phyloP scores from a whole-genome alignment of 2,113 vertebrate species.

The Cynoglossus semilaevis region DNA sequence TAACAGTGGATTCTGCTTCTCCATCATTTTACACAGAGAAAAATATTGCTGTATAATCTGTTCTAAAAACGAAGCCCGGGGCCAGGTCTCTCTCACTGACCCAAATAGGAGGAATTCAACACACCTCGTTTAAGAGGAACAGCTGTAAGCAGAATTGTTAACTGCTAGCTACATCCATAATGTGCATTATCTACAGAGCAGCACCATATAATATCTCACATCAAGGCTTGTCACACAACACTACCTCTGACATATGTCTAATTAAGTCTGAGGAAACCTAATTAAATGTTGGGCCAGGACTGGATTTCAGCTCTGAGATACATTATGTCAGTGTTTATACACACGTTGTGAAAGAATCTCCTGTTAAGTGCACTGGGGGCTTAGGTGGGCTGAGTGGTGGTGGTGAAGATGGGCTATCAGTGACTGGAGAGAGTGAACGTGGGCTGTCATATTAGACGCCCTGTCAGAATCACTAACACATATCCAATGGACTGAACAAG shows the following conservation, averaged over 20 bases:
- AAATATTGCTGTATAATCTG: constrained; percentile 71
- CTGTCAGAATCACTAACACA: constrained; percentile 52
- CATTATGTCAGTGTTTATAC: constrained; percentile 59
- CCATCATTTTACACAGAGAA: constrained; percentile 72
- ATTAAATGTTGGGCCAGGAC: constrained; percentile 67
- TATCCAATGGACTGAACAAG: constrained; percentile 24
- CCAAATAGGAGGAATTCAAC: constrained; percentile 34
- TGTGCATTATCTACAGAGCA: constrained; percentile 60
- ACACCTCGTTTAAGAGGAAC: constrained; percentile 8
- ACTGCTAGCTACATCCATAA: constrained; percentile 53
- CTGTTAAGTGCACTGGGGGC: constrained; percentile 65
- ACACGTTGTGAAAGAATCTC: constrained; percentile 46
- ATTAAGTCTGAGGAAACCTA: constrained; percentile 72
- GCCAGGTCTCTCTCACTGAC: constrained; percentile 31
- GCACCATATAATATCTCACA: constrained; percentile 65
- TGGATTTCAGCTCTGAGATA: constrained; percentile 68
- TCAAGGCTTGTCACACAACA: constrained; percentile 70
- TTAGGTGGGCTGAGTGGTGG: constrained; percentile 54
- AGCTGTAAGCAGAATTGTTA: constrained; percentile 40
- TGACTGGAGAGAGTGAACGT: constrained; percentile 51
- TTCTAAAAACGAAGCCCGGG: constrained; percentile 63
- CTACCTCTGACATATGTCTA: constrained; percentile 72
- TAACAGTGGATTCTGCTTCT: constrained; percentile 73
- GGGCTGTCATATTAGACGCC: constrained; percentile 45
- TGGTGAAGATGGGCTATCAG: constrained; percentile 59